Conservation (phyloP, 2,797 vertebrate genomes). For the Coregonus suidteri region DNA sequence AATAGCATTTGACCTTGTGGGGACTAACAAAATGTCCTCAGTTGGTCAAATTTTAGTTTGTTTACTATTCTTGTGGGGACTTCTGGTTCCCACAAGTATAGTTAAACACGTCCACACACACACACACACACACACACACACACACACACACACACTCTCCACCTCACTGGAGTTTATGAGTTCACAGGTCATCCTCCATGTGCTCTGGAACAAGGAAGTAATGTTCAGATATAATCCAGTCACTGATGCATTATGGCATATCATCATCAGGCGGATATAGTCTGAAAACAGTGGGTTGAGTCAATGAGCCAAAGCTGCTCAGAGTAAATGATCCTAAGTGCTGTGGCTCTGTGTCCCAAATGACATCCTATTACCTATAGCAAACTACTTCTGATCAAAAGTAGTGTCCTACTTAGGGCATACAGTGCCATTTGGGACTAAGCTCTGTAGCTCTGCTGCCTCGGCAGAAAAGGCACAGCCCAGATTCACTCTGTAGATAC, state of each 20-base stretch:
- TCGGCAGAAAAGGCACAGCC: background rate
- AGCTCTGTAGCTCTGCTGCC: background rate
- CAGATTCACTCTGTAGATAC: background rate
- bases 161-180: slow-evolving; percentile 28
- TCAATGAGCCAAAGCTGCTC: background rate
- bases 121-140: no score
- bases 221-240: background rate
- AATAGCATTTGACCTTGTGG: no score
- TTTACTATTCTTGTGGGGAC: no score
- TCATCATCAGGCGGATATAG: background rate
- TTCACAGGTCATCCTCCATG: slow-evolving; percentile 38
- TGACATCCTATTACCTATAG: no score
- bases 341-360: background rate
- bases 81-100: no score
- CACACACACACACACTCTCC: slow-evolving; percentile 37
- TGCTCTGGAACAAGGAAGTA: background rate
- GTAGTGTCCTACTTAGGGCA: no score
- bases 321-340: background rate
- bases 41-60: no score
- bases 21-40: no score
- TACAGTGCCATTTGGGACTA: background rate
- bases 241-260: background rate
- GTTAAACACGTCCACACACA: no score
- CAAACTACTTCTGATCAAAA: no score
- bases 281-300: background rate